Base-by-base conservation (phyloP, 2,888 invertebrate species). In the Andrena haemorrhoa region DNA sequence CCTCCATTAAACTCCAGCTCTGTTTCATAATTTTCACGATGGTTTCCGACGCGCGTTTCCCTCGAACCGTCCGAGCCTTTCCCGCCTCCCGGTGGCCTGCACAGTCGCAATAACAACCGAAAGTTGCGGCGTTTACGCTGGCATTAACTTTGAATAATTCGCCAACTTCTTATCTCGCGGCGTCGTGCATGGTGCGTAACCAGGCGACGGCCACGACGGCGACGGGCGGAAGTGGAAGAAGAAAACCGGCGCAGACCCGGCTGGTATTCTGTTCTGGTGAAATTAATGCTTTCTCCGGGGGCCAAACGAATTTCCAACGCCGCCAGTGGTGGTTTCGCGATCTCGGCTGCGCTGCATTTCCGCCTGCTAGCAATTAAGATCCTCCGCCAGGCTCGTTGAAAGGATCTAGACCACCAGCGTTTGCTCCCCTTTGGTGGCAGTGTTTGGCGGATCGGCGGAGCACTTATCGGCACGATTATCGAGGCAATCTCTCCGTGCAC, bases 91-190 rank as follows among this genome's bases (percentile, higher is more conserved):
- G 35, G 51, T 51, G 31, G 75, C 61, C 75, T 71, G 63, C 66
- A 12, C 65, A 12, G 20, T 68, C 51, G 84, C 79, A 79, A 80
- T 88, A 89, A 86, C 77, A 64, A 72, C 76, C 75, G 66, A 88
- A 89, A 90, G 83, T 89, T 89, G 70, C 41, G 68, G 78, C 86
- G 83, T 87, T 89, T 84, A 87, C 82, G 84, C 86, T 83, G 78
- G 85, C 85, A 87, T 89, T 89, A 89, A 89, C 83, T 89, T 90
- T 88, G 89, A 89, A 85, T 89, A 87, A 89, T 90, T 90, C 82
- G 71, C 75, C 78, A 89, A 89, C 86, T 89, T 90, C 88, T 89
- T 89, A 89, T 89, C 89, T 85, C 33, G 41, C 35, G 47, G 35
- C 71, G 47, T 47, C 33, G 78, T 86, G 68, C 86, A 81, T 51